A percentile compares a stretch with the other conserved stretches of the same genome.
Conservation (phyloP, 1,140 invertebrate genomes). For the Pseudomyrmex gracilis region DNA sequence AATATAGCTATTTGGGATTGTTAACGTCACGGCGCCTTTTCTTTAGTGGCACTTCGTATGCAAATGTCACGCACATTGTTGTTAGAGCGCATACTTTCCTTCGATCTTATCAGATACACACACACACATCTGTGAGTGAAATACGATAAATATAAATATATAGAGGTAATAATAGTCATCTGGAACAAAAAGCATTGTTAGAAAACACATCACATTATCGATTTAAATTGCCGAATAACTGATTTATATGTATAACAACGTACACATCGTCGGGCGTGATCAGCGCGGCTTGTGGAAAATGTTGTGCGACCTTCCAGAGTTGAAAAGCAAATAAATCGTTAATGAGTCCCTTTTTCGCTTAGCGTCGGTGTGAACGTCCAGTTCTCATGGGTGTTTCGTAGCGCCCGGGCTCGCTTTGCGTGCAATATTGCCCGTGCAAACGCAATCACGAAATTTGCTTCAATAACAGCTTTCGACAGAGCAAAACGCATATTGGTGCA, state of each 20-base stretch:
- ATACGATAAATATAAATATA: too few species aligned
- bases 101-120: conserved; percentile 6
- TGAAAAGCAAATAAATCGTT: conserved; percentile 57
- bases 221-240: conserved; percentile 31
- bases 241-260: conserved; percentile 44
- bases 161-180: not conserved
- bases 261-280: conserved; percentile 34
- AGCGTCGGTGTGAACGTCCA: conserved; percentile 40
- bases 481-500: conserved; percentile 37
- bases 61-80: conserved; percentile 57
- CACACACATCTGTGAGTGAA: too few species aligned
- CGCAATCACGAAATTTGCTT: conserved; percentile 61
- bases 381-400: conserved; percentile 50
- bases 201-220: conserved; percentile 20
- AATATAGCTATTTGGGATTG: conserved; percentile 43
- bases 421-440: conserved; percentile 60
- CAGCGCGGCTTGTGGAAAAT: conserved; percentile 52
- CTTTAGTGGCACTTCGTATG: conserved; percentile 1
- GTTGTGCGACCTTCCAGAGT: conserved; percentile 34
- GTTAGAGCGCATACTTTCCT: conserved; percentile 13
- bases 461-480: conserved; percentile 57
- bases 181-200: not conserved
- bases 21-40: conserved; percentile 48
- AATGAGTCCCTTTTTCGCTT: conserved; percentile 50
- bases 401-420: conserved; percentile 20